Base-by-base conservation (phyloP, 2,888 invertebrate genomes). In the Bombyx huttoni region DNA sequence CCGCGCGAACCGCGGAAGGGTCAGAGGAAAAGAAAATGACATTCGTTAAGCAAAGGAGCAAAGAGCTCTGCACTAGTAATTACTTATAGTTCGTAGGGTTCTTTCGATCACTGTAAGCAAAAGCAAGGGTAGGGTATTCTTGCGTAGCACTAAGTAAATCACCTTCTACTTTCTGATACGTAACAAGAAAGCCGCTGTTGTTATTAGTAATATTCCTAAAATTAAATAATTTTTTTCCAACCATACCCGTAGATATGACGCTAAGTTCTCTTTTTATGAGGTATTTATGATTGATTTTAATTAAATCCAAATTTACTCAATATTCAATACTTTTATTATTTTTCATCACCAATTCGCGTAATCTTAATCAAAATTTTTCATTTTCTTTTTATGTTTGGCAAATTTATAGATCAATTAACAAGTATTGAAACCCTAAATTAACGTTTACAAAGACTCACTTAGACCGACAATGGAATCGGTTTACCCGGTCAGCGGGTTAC, bases 11-110 rank as follows among this genome's bases (percentile, higher is more conserved):
- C 85, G 74, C 86, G 83, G 78, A 84, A 87, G 87, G 88, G 86
- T 87, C 86, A 81, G 78, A 72, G 70, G 65, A 73, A 85, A 86
- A 87, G 87, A 87, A 87, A 88, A 87, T 85, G 87, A 85, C 86
- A 88, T 87, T 84, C 79, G 81, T 87, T 87, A 88, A 87, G 78
- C 78, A 81, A 83, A 81, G 78, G 75, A 81, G 78, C 66, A 72
- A 73, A 77, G 75, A 74, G 73, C 71, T 70, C 70, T 69, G 66
- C 65, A 62, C 62, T 68, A 65, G 74, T 84, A 85, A 86, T 85
- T 87, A 82, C 78, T 82, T 85, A 80, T 77, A n/a, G 74, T 69
- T 68, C 64, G 40, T 40, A 12, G 1, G 7, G 5, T 24, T 24
- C 53, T 56, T 56, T 51, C 53, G 56, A 60, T 58, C 56, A 65